These are phyloP conservation scores for Anticlea derivata DNA, from an alignment of 2,888 invertebrate species.

Conservation along the genomic window DNA sequence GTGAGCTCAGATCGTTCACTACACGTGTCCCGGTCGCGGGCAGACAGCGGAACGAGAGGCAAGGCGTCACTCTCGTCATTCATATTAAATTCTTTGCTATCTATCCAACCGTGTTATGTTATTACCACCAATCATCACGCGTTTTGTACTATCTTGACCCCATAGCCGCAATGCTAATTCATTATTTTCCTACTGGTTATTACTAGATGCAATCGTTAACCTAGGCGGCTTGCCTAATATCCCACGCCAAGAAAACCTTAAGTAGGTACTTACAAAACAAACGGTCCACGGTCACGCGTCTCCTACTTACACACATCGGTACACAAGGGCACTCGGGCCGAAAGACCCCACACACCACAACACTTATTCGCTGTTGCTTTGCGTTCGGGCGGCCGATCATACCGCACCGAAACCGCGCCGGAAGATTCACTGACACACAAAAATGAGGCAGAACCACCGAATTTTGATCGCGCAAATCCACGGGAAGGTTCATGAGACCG, in stretches of 20 bases:
- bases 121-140: slow-evolving; percentile 56
- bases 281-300: slow-evolving; percentile 77
- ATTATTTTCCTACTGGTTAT: slow-evolving; percentile 2
- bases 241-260: slow-evolving; percentile 57
- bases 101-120: slow-evolving; percentile 36
- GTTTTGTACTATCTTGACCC: slow-evolving; percentile 39
- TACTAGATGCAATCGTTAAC: slow-evolving; percentile 1
- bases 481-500: slow-evolving; percentile 83
- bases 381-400: slow-evolving; percentile 53
- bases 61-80: slow-evolving; percentile 67
- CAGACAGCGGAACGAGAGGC: slow-evolving; percentile 57
- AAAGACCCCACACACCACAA: slow-evolving; percentile 75
- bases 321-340: slow-evolving; percentile 79
- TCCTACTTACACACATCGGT: slow-evolving; percentile 71
- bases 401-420: slow-evolving; percentile 75
- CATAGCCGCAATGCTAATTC: slow-evolving; percentile 20
- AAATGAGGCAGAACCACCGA: slow-evolving; percentile 76
- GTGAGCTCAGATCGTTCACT: slow-evolving; percentile 49
- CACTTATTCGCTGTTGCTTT: slow-evolving; percentile 52
- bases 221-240: slow-evolving; percentile 34
- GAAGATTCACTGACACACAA: slow-evolving; percentile 75
- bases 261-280: slow-evolving; percentile 75
- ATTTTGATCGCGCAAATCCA: slow-evolving; percentile 84
- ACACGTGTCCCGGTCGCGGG: slow-evolving; percentile 70
- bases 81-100: slow-evolving; percentile 63